These are phyloP conservation scores for Mormoops blainvillei DNA, from an alignment of 2,113 vertebrate species.

Conservation along the genomic window DNA sequence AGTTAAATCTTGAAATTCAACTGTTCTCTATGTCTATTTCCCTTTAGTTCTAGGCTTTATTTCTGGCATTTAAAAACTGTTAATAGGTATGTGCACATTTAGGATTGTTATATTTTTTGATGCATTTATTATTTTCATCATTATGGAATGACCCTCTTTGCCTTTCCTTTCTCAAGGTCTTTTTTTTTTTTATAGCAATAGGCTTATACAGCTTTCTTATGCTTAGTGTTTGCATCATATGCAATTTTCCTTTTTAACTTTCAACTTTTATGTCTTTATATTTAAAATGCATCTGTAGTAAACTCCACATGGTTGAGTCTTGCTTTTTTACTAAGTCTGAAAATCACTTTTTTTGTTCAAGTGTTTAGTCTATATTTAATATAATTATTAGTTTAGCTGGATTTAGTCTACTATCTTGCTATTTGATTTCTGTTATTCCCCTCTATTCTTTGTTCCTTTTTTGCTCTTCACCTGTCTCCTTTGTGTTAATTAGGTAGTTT, in stretches of 20 bases:
- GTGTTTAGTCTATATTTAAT: background rate
- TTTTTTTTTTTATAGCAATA: background rate
- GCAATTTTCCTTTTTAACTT: background rate
- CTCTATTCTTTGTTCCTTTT: background rate
- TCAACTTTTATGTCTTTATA: background rate
- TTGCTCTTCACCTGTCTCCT: background rate
- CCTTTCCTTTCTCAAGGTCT: background rate
- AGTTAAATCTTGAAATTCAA: background rate
- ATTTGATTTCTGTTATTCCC: background rate
- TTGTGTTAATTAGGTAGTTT: background rate
- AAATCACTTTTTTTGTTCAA: background rate
- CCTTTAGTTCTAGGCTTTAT: background rate
- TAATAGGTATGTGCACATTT: background rate
- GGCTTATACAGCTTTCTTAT: background rate
- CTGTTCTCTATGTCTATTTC: background rate
- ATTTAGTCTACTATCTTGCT: background rate
- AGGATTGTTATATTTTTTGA: background rate
- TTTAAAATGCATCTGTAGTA: background rate
- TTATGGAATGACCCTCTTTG: background rate
- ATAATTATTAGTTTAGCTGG: background rate
- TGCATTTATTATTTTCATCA: background rate
- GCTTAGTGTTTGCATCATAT: background rate
- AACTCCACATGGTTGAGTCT: background rate
- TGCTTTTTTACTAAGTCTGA: background rate
- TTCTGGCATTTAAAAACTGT: background rate